A percentile compares a stretch with the other conserved stretches of the same genome.
Conservation (phyloP, 2,113 vertebrate species). For the Dryoscopus gambensis region DNA sequence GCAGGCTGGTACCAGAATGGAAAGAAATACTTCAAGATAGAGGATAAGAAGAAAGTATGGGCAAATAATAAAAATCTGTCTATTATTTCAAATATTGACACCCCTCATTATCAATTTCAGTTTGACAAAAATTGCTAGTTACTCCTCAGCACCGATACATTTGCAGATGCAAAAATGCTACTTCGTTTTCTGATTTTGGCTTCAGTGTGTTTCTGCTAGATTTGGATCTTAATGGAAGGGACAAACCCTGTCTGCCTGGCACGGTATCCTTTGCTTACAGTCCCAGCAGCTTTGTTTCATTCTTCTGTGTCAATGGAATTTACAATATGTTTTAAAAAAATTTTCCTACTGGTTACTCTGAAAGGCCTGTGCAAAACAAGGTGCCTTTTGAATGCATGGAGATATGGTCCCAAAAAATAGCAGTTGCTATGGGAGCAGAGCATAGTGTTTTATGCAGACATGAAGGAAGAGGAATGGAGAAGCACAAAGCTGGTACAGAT, state of each 20-base stretch:
- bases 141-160: background rate
- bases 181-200: background rate
- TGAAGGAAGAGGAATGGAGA: background rate
- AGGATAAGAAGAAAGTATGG: background rate
- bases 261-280: background rate
- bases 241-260: background rate
- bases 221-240: background rate
- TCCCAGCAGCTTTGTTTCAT: background rate
- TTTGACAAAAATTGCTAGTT: background rate
- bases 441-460: background rate
- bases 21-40: background rate
- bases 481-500: background rate
- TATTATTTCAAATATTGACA: background rate
- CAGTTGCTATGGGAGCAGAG: conserved; percentile 37
- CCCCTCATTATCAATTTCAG: background rate
- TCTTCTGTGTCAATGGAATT: background rate
- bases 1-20: background rate
- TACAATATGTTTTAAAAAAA: background rate
- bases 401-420: background rate
- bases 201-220: background rate
- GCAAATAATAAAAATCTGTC: background rate
- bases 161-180: background rate
- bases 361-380: background rate
- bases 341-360: background rate
- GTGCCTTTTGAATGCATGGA: background rate